Percentiles rank a stretch among this genome's conserved stretches.
These are phyloP conservation scores for Xiphophorus hellerii DNA, from an alignment of 2,113 vertebrate species.

Conservation along the genomic window DNA sequence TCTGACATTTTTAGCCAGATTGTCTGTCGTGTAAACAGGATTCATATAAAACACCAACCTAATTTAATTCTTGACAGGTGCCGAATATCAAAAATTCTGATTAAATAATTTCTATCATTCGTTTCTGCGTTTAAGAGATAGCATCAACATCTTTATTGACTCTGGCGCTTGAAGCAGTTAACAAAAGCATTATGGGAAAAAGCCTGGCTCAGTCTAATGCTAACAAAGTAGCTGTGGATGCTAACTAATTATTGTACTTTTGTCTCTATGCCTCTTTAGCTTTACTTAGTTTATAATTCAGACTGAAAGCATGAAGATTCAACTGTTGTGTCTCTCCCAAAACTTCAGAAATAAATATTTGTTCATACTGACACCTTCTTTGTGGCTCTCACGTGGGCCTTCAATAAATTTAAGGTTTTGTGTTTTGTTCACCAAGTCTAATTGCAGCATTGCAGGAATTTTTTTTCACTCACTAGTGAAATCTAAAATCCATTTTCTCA, in stretches of 20 bases:
- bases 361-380: not conserved
- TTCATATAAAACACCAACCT: not conserved
- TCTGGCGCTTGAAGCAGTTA: slow-evolving; percentile 7
- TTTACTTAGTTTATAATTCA: slow-evolving; percentile 8
- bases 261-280: slow-evolving; percentile 7
- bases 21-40: not conserved
- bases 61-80: not conserved
- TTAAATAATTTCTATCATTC: not conserved
- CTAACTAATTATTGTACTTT: slow-evolving; percentile 9
- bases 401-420: not conserved
- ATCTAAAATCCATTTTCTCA: slow-evolving; percentile 19
- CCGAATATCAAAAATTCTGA: not conserved
- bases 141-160: not conserved
- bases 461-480: not conserved
- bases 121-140: not conserved
- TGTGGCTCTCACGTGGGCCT: not conserved
- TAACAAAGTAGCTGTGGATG: slow-evolving; percentile 8
- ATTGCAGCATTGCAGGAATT: not conserved
- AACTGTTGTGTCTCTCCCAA: not conserved
- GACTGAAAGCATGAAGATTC: not conserved
- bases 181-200: slow-evolving; percentile 1
- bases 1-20: not conserved
- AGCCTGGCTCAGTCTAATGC: slow-evolving; percentile 1
- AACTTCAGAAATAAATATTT: not conserved
- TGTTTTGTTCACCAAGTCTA: not conserved